These are phyloP conservation scores for Parasteatoda lunata DNA, from an alignment of 2,888 invertebrate species.

Conservation along the genomic window DNA sequence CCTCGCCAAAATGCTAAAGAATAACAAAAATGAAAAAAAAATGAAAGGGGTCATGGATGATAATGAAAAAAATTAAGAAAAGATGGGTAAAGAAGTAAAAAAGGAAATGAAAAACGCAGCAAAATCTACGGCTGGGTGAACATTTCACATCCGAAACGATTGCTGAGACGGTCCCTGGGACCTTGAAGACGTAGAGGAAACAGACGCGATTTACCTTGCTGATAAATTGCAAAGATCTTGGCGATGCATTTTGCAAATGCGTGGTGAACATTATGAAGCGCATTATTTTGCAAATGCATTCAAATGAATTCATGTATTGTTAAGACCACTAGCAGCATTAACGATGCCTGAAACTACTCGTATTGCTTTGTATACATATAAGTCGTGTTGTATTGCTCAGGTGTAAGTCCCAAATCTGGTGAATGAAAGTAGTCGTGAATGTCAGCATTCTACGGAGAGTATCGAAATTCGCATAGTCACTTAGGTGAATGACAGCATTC, in stretches of 20 bases:
- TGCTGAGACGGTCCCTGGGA: background rate
- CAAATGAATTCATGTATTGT: no score
- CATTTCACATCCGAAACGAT: slow-evolving; percentile 10
- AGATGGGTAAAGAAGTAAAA: slow-evolving; percentile 4
- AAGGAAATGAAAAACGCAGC: slow-evolving; percentile 22
- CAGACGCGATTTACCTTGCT: slow-evolving; percentile 2
- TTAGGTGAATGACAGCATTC: no score
- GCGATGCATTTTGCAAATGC: background rate
- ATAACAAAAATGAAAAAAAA: slow-evolving; percentile 7
- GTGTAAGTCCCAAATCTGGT: no score
- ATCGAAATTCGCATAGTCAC: no score
- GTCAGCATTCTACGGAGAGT: no score
- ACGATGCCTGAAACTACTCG: no score
- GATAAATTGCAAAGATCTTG: background rate
- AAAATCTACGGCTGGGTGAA: slow-evolving; percentile 48
- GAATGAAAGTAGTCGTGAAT: no score
- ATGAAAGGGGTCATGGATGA: background rate
- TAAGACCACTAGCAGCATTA: no score
- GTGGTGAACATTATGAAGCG: background rate
- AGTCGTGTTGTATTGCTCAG: no score
- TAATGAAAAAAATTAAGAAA: no score
- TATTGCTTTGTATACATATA: no score
- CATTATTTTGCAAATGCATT: no score
- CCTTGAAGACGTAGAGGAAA: slow-evolving; percentile 46
- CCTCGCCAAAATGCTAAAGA: slow-evolving; percentile 13